Evolutionary conservation across 2,113 vertebrate genomes (phyloP).

Genomic region (Etheostoma cragini): DNA sequence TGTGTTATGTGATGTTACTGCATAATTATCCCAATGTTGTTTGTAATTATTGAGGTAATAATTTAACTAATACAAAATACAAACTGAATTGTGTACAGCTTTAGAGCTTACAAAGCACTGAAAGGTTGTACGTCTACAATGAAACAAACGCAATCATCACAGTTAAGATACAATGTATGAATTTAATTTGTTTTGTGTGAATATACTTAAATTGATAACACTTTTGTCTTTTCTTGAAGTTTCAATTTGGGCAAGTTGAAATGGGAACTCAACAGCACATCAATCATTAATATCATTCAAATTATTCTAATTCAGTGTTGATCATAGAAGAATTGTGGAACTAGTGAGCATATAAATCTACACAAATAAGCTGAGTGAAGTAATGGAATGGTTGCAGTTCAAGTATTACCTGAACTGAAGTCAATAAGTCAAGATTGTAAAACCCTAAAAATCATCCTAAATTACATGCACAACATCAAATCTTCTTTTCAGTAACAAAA

Average conservation of each 20-base stretch:
- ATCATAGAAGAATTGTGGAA: neutral
- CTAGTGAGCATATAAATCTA: neutral
- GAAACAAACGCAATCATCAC: neutral
- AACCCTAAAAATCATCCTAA: neutral
- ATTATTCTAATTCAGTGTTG: neutral
- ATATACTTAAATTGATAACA: neutral
- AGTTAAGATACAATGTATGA: neutral
- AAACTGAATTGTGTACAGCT: neutral
- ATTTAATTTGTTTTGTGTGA: neutral
- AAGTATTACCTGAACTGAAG: neutral
- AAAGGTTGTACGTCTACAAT: neutral
- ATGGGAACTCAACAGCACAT: neutral
- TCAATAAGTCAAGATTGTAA: neutral
- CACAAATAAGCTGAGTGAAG: neutral
- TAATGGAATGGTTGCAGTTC: neutral
- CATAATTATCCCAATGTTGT: neutral
- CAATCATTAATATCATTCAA: neutral
- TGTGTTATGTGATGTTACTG: neutral
- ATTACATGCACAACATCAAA: neutral
- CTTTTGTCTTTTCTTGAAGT: slow-evolving; percentile 22
- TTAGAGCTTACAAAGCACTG: too few relatives aligned
- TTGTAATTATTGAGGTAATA: neutral
- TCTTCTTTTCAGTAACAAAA: neutral
- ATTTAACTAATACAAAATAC: neutral
- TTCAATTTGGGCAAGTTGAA: slow-evolving; percentile 17